Percentiles rank a stretch among this genome's conserved stretches.
These are phyloP conservation scores for Gryllus longicercus DNA, from an alignment of 2,888 invertebrate genomes.

Conservation along the genomic window DNA sequence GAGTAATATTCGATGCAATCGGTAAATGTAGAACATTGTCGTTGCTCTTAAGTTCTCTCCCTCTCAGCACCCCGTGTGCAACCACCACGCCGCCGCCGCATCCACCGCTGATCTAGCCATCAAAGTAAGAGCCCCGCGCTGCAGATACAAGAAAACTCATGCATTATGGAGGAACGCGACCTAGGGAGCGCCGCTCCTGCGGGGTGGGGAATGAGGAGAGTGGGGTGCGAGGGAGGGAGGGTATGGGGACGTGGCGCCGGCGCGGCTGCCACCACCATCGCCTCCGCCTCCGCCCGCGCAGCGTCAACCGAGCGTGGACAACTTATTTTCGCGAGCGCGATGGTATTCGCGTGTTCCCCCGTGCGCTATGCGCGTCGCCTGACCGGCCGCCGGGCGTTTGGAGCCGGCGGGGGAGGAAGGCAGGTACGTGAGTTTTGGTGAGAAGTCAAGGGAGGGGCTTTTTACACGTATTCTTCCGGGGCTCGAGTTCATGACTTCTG, in stretches of 20 bases:
- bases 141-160: conserved; percentile 17
- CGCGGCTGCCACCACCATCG: no score
- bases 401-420: background rate
- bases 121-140: background rate
- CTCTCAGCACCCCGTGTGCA: background rate
- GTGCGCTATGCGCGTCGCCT: background rate
- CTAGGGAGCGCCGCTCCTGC: no score
- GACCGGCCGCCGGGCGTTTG: background rate
- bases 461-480: no score
- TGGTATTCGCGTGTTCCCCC: no score
- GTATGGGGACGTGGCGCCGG: no score
- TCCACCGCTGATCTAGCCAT: background rate
- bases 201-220: background rate
- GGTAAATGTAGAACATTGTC: no score
- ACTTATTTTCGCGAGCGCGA: background rate
- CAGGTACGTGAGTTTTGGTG: background rate
- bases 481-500: no score
- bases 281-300: background rate
- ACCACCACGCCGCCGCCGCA: background rate
- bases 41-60: background rate
- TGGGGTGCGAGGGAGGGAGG: background rate
- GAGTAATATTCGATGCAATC: no score
- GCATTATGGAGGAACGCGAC: background rate
- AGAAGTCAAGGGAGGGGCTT: no score
- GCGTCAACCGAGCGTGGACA: background rate